Base-by-base conservation (phyloP, 2,888 invertebrate species). In the Pinctada fucata region DNA sequence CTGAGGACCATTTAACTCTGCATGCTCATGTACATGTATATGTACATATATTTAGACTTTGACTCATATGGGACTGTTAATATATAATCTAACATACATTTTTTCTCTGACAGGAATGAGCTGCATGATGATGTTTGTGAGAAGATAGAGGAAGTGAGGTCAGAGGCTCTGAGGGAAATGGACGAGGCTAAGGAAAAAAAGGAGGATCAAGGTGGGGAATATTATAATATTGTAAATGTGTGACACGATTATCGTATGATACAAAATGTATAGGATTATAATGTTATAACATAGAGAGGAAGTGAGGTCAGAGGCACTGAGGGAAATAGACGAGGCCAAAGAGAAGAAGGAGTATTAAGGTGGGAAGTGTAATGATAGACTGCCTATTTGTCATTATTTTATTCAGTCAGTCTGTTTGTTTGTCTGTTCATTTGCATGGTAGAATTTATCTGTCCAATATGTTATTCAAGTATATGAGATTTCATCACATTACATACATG, bases 91-190 rank as follows among this genome's bases (percentile, higher is more conserved):
- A 31, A 31, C 31, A 31, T 31, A 1, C 31, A 31, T 31, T 31
- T 31, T 31, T 31, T 31, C 31, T 31, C 31, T 31, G 31, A 1
- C 50, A 81, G 81, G 52, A 49, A 78, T 66, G 81, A 81, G 52
- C 63, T 81, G 16, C 75, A 75, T 75, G 80, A 80, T 31, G 78
- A 80, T 64, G 80, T 80, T 8, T 78, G 84, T 79, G 89, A 88
- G 72, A 90, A 89, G 83, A 90, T 92, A 51, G 86, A 84, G 63
- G 87, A 88, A 68, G 87, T 90, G 0, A 79, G 90, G 49, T 77
- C 83, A 75, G 89, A 90, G 63, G 90, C 91, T 5, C 82, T 90
- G 52, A 86, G 85, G 51, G 87, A 86, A 50, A 88, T 91, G 86
- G 84, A 85, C 64, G 87, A 86, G 80, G 87, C 91, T 58, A 86